Base-by-base conservation (phyloP, 2,888 invertebrate genomes). In the Aricia artaxerxes region DNA sequence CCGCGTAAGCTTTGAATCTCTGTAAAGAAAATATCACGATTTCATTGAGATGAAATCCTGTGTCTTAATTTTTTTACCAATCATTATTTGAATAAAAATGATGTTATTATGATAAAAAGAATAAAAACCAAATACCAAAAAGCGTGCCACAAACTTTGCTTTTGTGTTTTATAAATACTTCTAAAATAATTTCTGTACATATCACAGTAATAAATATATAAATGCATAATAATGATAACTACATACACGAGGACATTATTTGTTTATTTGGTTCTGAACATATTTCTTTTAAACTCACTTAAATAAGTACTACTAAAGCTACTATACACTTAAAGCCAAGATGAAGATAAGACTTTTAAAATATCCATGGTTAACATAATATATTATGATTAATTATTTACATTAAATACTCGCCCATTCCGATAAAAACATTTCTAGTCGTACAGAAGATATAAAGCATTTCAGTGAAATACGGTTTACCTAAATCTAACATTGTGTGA, bases 1-100 rank as follows among this genome's bases (percentile, higher is more conserved):
- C 78, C 99, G 96, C 9, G 99, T 99, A 80, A 99, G 95, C 94
- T 99, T 99, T 4, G 99, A 99, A 91, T 99, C 99, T 88, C 99
- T 95, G 89, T 13, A 83, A 81, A 38, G 9, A 53, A 24, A 4
- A 40, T 38, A 60, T 69, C 5, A 24, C 24, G 24, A 24, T 24
- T 24, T 24, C 24, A 69, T 69, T 38, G 13, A 69, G 13, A 4
- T 5, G 4, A 69, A 49, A 49, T 49, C 9, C 9, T 49, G 49
- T 49, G 11, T 49, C 49, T 9, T 49, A 49, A 2, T 2, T 9
- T 49, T 44, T 49, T 9, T 9, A 64, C 9, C 1, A 9, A 31
- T 69, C 35, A 69, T 31, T 64, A 35, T 73, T 35, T 53, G 4
- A 75, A 76, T 53, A 57, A 57, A 76, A 76, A 57, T 57, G 53